phyloP scores from a whole-genome alignment of 2,113 vertebrate genomes.

The Patagioenas fasciata region DNA sequence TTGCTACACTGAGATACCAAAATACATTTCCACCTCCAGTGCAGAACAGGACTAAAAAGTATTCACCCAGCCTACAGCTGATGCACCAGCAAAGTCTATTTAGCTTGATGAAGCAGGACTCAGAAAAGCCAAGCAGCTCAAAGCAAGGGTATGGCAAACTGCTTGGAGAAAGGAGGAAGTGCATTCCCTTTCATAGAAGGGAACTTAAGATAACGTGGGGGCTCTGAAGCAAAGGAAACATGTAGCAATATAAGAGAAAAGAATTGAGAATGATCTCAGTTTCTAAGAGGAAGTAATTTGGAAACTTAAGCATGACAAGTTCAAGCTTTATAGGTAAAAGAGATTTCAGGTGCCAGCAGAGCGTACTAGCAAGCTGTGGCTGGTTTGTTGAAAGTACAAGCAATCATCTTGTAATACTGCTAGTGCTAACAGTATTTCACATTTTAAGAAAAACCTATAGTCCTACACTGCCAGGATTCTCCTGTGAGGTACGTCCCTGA shows the following conservation, averaged over 20 bases:
- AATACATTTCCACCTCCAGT: neutral
- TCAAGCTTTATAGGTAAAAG: neutral
- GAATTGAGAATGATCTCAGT: neutral
- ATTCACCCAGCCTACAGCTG: neutral
- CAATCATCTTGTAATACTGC: neutral
- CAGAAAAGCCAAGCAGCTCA: neutral
- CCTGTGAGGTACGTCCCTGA: neutral
- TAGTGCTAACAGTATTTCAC: neutral
- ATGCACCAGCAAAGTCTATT: neutral
- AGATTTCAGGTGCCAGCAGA: neutral
- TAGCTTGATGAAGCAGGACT: neutral
- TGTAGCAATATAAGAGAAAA: neutral
- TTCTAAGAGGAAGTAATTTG: neutral
- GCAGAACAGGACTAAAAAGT: neutral
- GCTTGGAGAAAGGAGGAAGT: neutral
- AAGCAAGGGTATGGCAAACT: neutral
- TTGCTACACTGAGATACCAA: neutral
- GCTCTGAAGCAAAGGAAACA: neutral
- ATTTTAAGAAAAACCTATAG: neutral
- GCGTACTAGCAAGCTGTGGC: neutral
- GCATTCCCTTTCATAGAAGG: neutral
- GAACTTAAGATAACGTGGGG: rapidly evolving
- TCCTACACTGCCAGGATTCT: neutral
- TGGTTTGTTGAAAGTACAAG: neutral
- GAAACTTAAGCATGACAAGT: neutral